phyloP scores from a whole-genome alignment of 2,888 invertebrate genomes.

The Unio delphinus region DNA sequence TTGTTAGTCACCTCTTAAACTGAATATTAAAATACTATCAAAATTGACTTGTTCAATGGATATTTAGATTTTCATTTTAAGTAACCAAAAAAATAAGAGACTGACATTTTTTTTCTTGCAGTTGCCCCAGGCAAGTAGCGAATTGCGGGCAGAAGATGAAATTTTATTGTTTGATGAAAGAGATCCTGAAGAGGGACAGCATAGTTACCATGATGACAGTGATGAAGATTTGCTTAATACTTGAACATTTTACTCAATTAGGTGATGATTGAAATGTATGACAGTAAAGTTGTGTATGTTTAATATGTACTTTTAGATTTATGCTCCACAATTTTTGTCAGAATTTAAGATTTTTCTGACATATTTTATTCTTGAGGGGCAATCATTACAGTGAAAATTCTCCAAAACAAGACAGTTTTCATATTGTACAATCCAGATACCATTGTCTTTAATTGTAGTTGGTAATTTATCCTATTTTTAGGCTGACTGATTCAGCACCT shows the following conservation, averaged over 20 bases:
- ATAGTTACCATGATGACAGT: constrained; percentile 48
- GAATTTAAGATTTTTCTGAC: background rate
- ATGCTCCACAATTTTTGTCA: background rate
- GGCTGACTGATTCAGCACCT: too few relatives aligned
- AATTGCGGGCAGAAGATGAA: constrained; percentile 17
- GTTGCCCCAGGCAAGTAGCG: constrained; percentile 21
- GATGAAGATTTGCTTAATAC: constrained; percentile 43
- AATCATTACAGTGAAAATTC: background rate
- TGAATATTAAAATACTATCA: too few relatives aligned
- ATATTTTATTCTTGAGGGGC: background rate
- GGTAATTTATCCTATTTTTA: too few relatives aligned
- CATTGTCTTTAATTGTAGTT: background rate
- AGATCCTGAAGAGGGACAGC: constrained; percentile 11
- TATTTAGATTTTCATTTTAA: too few relatives aligned
- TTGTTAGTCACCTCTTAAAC: too few relatives aligned
- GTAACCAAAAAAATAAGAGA: too few relatives aligned
- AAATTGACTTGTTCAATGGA: too few relatives aligned
- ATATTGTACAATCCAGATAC: background rate
- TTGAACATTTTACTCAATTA: background rate
- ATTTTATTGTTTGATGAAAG: too few relatives aligned
- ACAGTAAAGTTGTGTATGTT: too few relatives aligned
- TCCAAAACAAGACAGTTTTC: too few relatives aligned
- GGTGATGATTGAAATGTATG: too few relatives aligned
- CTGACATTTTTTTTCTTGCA: background rate
- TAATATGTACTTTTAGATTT: background rate